These are phyloP conservation scores for Nomada goodeniana DNA, from an alignment of 2,888 invertebrate genomes.

Conservation along the genomic window DNA sequence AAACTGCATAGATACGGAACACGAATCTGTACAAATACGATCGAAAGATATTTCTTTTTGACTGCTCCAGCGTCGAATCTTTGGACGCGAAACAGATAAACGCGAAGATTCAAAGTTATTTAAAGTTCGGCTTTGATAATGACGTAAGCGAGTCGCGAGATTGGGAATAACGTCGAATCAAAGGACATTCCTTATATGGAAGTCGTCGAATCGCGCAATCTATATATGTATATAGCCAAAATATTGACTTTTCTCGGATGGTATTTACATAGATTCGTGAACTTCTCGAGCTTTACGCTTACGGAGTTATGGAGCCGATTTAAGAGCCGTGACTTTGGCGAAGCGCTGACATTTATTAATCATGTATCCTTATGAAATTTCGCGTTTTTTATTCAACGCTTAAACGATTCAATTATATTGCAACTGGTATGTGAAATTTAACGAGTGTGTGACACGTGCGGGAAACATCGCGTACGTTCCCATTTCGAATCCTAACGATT, in stretches of 20 bases:
- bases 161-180: slow-evolving; percentile 9
- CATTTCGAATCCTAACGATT: neutral
- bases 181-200: slow-evolving; percentile 34
- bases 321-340: neutral
- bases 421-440: no score
- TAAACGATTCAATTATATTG: no score
- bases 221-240: slow-evolving; percentile 27
- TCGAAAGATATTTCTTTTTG: neutral
- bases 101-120: slow-evolving; percentile 33
- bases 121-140: slow-evolving; percentile 44
- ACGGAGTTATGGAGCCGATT: neutral
- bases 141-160: slow-evolving; percentile 13
- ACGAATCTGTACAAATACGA: neutral
- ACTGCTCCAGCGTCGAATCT: neutral
- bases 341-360: slow-evolving; percentile 8
- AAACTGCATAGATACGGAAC: neutral
- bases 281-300: neutral
- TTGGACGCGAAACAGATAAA: slow-evolving; percentile 34
- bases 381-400: slow-evolving; percentile 25
- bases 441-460: slow-evolving; percentile 8
- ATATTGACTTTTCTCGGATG: neutral
- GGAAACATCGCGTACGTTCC: slow-evolving; percentile 7
- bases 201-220: slow-evolving; percentile 11
- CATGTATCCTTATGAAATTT: slow-evolving; percentile 14
- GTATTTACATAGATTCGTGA: neutral